These are phyloP conservation scores for Netelia melanura DNA, from an alignment of 2,888 invertebrate species.

Conservation along the genomic window DNA sequence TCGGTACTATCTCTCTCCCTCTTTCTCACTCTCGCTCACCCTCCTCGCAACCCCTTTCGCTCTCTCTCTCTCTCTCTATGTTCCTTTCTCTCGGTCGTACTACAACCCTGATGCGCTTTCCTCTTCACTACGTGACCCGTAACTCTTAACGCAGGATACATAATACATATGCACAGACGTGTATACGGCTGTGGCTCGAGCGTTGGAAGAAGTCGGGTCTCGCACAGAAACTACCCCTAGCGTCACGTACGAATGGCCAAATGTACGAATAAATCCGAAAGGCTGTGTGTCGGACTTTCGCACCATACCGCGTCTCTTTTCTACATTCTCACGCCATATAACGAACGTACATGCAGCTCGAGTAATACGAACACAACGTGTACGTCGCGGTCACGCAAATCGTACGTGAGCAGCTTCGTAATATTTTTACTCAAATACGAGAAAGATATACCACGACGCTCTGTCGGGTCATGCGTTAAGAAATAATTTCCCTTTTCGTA, in stretches of 20 bases:
- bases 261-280: slow-evolving; percentile 67
- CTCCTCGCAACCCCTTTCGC: slow-evolving; percentile 41
- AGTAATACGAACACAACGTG: not conserved
- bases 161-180: slow-evolving; percentile 68
- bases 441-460: slow-evolving; percentile 6
- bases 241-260: slow-evolving; percentile 67
- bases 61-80: slow-evolving; percentile 25
- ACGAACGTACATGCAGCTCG: not conserved
- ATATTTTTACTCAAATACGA: slow-evolving; percentile 47
- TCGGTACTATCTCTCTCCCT: slow-evolving; percentile 32
- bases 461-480: slow-evolving; percentile 42
- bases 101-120: slow-evolving; percentile 50
- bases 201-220: not conserved
- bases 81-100: slow-evolving; percentile 40
- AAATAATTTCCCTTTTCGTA: slow-evolving; percentile 60
- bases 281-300: slow-evolving; percentile 47
- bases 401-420: slow-evolving; percentile 60
- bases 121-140: slow-evolving; percentile 69
- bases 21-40: slow-evolving; percentile 15
- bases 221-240: slow-evolving; percentile 26
- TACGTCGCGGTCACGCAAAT: slow-evolving; percentile 9
- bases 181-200: slow-evolving; percentile 32
- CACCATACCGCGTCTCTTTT: slow-evolving; percentile 19
- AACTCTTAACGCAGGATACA: slow-evolving; percentile 69
- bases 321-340: slow-evolving; percentile 15